Percentiles rank a stretch among this genome's conserved stretches.
Conservation (phyloP, 1,140 invertebrate species). For the Diabrotica undecimpunctata region DNA sequence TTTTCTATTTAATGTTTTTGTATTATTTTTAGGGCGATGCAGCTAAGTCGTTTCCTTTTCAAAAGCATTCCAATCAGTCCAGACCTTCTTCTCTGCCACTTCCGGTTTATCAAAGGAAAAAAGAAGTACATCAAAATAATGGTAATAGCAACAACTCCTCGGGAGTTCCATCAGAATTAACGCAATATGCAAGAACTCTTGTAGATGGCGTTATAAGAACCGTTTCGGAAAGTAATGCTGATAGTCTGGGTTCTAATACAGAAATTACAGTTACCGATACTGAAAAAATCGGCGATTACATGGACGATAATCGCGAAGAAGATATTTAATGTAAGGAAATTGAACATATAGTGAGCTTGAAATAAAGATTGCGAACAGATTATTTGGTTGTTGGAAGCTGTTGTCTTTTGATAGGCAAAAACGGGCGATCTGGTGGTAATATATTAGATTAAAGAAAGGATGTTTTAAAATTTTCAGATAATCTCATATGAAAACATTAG, state of each 20-base stretch:
- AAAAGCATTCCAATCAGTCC: conserved; percentile 42
- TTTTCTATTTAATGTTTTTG: no score
- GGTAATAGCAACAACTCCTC: conserved; percentile 15
- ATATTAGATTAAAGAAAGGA: no score
- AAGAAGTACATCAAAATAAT: conserved; percentile 28
- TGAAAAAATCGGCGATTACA: conserved; percentile 9
- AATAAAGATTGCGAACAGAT: no score
- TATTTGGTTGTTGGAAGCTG: no score
- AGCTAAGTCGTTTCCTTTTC: conserved; percentile 45
- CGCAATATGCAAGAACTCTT: conserved; percentile 42
- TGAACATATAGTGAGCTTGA: no score
- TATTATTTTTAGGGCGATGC: conserved; percentile 38
- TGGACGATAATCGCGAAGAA: no score
- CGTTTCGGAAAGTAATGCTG: conserved; percentile 40
- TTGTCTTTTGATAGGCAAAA: no score
- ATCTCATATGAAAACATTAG: no score
- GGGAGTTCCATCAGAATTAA: conserved; percentile 35
- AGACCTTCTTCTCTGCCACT: conserved; percentile 46
- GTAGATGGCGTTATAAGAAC: conserved; percentile 46
- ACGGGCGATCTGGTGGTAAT: no score
- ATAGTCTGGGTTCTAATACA: conserved; percentile 25
- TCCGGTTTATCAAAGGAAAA: conserved; percentile 39
- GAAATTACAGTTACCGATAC: conserved; percentile 35
- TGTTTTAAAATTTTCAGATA: no score
- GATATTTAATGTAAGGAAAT: no score